These are phyloP conservation scores for Scaptomyza tumidula DNA, from an alignment of 2,888 invertebrate species.

Conservation along the genomic window DNA sequence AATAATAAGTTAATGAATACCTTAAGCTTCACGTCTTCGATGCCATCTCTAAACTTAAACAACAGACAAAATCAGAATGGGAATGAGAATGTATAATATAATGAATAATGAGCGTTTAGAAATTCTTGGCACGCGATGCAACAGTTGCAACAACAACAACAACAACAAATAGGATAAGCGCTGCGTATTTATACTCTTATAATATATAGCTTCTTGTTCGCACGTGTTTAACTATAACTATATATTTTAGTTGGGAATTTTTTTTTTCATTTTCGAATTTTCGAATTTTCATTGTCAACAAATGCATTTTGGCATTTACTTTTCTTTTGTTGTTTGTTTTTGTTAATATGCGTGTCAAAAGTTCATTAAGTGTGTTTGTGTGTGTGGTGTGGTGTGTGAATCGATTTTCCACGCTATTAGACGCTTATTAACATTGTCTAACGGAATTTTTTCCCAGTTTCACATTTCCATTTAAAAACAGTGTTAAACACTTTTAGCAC, in stretches of 20 bases:
- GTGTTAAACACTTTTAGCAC: slow-evolving; percentile 17
- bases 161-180: background rate
- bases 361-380: background rate
- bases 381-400: slow-evolving; percentile 47
- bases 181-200: background rate
- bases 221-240: background rate
- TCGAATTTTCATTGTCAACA: too few relatives aligned
- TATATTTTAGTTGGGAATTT: background rate
- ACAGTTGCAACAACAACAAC: slow-evolving; percentile 13
- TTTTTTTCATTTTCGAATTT: background rate
- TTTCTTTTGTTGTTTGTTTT: too few relatives aligned
- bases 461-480: slow-evolving; percentile 11
- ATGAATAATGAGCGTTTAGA: slow-evolving; percentile 4
- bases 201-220: background rate
- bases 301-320: too few relatives aligned
- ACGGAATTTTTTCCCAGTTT: slow-evolving; percentile 6
- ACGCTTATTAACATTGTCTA: slow-evolving; percentile 46
- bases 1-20: slow-evolving; percentile 16
- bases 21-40: slow-evolving; percentile 22
- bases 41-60: slow-evolving; percentile 40
- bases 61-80: slow-evolving; percentile 9
- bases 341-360: too few relatives aligned
- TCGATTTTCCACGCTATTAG: slow-evolving; percentile 68
- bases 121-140: slow-evolving; percentile 46
- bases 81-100: background rate